Percentiles rank a stretch among this genome's conserved stretches.
Evolutionary conservation across 2,113 vertebrate genomes (phyloP).

Genomic region (Strix aluco): DNA sequence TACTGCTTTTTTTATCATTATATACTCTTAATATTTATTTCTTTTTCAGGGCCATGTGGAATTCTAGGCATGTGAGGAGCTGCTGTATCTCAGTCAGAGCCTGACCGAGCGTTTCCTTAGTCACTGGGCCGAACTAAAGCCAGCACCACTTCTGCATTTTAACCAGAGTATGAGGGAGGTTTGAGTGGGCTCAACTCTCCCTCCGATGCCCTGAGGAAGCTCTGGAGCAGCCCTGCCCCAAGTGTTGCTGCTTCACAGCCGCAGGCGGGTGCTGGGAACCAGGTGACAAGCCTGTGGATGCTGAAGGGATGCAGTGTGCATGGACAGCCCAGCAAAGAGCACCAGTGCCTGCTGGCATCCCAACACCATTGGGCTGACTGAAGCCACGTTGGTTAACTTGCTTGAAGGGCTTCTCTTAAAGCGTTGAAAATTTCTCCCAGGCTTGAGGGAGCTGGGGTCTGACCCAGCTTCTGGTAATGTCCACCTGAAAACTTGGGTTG

Average conservation of each 20-base stretch:
- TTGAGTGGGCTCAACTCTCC: fast-evolving
- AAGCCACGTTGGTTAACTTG: fast-evolving
- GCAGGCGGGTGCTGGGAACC: fast-evolving
- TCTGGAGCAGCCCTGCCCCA: background rate
- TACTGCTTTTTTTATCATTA: background rate
- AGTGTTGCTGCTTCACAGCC: background rate
- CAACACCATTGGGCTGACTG: fast-evolving
- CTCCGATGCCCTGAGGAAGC: background rate
- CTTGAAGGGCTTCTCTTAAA: fast-evolving
- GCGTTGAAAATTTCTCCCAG: background rate
- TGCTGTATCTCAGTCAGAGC: background rate
- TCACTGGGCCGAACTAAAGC: background rate
- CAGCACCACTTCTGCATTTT: background rate
- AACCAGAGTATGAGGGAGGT: fast-evolving
- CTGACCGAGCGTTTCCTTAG: background rate
- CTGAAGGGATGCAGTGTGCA: fast-evolving
- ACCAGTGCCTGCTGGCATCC: background rate
- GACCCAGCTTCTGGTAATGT: fast-evolving
- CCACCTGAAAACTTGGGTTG: background rate
- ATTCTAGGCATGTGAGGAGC: background rate
- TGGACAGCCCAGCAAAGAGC: background rate
- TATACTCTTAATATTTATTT: background rate
- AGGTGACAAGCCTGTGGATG: fast-evolving
- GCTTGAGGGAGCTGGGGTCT: background rate
- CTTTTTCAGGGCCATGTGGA: background rate